Evolutionary conservation across 2,113 vertebrate species (phyloP).

Genomic region (Sitta europaea): DNA sequence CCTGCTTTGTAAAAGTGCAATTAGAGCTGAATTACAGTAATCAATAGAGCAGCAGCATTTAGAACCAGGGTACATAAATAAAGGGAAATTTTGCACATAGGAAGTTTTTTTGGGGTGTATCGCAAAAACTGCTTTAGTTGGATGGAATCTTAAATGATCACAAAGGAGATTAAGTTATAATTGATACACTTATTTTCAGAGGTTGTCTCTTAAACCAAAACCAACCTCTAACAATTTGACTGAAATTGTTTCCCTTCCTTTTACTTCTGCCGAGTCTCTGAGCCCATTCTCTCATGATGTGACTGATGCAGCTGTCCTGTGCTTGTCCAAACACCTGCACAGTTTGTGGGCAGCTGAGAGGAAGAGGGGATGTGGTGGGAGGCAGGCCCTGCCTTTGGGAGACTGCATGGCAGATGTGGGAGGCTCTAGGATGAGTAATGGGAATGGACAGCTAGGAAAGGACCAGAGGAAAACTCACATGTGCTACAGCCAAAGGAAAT

Average conservation of each 20-base stretch:
- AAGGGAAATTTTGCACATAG: not conserved
- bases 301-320: not conserved
- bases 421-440: not conserved
- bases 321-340: not conserved
- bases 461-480: not conserved
- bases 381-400: not conserved
- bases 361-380: not conserved
- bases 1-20: conserved; percentile 66
- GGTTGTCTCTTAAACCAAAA: not conserved
- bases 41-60: conserved; percentile 70
- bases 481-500: not conserved
- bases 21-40: conserved; percentile 73
- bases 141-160: not conserved
- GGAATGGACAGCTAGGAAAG: not conserved
- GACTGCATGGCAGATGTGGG: not conserved
- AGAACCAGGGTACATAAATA: conserved; percentile 44
- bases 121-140: not conserved
- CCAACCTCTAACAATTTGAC: not conserved
- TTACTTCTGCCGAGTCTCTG: not conserved
- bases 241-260: not conserved
- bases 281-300: not conserved
- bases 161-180: not conserved
- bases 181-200: not conserved
- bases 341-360: not conserved
- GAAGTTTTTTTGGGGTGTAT: conserved; percentile 36